A percentile compares a stretch with the other conserved stretches of the same genome.
Conservation (phyloP, 2,113 vertebrate species). For the Edolisoma coerulescens region DNA sequence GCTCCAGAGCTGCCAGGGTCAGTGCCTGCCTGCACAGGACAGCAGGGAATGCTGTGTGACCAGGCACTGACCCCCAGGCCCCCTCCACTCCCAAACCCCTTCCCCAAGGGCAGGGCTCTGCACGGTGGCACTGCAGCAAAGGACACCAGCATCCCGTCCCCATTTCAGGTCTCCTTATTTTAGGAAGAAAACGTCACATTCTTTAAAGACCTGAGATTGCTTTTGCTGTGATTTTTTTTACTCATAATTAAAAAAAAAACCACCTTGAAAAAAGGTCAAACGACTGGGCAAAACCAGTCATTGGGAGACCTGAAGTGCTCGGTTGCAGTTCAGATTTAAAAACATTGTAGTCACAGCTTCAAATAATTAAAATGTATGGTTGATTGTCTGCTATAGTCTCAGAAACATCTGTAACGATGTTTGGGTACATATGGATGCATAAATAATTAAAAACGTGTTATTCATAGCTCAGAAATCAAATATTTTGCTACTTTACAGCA, state of each 20-base stretch:
- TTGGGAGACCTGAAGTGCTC: not conserved
- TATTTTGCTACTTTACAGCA: not conserved
- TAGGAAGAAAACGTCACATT: not conserved
- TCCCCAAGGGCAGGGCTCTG: not conserved
- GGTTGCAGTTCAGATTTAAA: not conserved
- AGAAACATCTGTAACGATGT: not conserved
- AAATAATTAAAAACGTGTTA: not conserved
- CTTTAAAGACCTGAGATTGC: not conserved
- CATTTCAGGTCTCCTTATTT: not conserved
- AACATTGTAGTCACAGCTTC: not conserved
- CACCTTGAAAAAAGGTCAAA: not conserved
- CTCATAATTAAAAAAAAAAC: not conserved
- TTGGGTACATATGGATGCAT: not conserved
- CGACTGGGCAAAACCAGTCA: not conserved
- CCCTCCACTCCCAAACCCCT: not conserved
- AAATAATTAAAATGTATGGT: not conserved
- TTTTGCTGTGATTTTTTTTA: not conserved
- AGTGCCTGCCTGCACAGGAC: not conserved
- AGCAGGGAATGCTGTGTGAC: not conserved
- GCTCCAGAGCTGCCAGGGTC: not conserved
- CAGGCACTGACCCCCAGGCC: not conserved
- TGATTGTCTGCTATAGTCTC: not conserved
- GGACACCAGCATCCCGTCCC: accelerated
- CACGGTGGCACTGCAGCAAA: accelerated
- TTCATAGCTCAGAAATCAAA: not conserved